Evolutionary conservation across 2,888 invertebrate genomes (phyloP).

Genomic region (Diarsia rubi): DNA sequence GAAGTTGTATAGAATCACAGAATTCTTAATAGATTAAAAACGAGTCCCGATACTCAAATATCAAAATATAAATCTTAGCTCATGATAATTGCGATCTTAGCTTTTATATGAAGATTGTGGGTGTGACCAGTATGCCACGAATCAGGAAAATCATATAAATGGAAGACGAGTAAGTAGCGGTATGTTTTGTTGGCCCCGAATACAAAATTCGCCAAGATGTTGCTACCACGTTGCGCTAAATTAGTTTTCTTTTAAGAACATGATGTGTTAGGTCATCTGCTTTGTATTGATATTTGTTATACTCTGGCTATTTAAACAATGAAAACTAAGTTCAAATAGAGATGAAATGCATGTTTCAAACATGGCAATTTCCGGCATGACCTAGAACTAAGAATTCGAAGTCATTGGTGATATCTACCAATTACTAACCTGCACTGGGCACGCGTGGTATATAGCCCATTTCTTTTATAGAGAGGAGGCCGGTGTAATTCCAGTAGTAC

Average conservation of each 20-base stretch:
- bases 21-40: neutral
- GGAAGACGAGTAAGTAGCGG: neutral
- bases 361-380: too few relatives aligned
- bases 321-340: too few relatives aligned
- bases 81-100: too few relatives aligned
- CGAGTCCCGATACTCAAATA: neutral
- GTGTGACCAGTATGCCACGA: neutral
- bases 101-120: neutral
- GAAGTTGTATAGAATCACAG: neutral
- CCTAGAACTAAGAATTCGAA: too few relatives aligned
- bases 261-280: too few relatives aligned
- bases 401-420: too few relatives aligned
- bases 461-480: too few relatives aligned
- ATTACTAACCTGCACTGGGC: too few relatives aligned
- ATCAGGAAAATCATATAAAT: neutral
- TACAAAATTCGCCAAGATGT: neutral
- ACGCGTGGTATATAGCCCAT: too few relatives aligned
- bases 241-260: neutral
- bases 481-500: too few relatives aligned
- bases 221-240: neutral
- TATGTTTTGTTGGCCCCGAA: neutral
- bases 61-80: neutral
- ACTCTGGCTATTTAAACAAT: neutral
- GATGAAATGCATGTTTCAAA: too few relatives aligned
- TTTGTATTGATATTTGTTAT: neutral